Evolutionary conservation across 2,888 invertebrate species (phyloP).

Genomic region (Opisthograptis luteolata): DNA sequence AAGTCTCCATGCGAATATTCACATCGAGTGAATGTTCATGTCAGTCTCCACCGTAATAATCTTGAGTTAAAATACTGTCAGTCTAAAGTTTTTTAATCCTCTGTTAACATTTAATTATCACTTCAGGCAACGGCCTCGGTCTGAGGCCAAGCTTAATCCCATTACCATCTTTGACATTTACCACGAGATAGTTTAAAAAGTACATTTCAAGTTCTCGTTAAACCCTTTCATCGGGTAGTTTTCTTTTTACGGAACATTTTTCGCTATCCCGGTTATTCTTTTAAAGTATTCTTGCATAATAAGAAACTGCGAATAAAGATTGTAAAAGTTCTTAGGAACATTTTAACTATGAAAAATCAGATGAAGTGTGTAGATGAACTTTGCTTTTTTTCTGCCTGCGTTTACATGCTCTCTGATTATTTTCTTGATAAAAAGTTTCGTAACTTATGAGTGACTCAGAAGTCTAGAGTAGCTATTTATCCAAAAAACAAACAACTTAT

Average conservation of each 20-base stretch:
- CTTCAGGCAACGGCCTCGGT: neutral
- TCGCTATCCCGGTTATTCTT: neutral
- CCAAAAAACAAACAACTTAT: no score
- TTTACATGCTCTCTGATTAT: no score
- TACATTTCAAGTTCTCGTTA: conserved; percentile 9
- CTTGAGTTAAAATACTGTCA: neutral
- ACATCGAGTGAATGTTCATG: no score
- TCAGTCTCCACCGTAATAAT: neutral
- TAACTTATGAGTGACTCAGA: no score
- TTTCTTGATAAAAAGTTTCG: no score
- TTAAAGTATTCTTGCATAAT: neutral
- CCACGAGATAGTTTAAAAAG: conserved; percentile 1
- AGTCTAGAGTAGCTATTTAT: no score
- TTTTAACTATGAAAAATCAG: no score
- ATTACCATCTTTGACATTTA: conserved; percentile 18
- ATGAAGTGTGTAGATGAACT: no score
- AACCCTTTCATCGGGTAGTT: neutral
- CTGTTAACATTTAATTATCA: conserved; percentile 14
- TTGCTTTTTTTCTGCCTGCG: no score
- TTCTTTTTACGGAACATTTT: conserved; percentile 3
- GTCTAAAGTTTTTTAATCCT: neutral
- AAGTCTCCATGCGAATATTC: no score
- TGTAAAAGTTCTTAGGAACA: no score
- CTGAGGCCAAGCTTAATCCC: no score
- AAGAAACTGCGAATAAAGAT: neutral